Conservation (phyloP, 2,113 vertebrate species). For the Xiphophorus couchianus region DNA sequence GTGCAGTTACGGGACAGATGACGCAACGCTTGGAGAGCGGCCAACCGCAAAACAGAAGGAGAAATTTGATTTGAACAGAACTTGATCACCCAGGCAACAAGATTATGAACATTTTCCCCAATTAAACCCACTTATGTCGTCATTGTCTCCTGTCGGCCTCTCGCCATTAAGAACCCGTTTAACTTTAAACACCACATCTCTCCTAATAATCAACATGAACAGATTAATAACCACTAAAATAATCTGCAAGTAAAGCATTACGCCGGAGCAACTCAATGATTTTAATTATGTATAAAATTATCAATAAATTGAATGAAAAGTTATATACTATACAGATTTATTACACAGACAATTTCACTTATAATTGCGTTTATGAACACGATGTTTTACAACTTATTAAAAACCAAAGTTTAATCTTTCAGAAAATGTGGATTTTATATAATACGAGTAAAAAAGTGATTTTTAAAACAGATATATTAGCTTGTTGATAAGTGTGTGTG, state of each 20-base stretch:
- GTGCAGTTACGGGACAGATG: neutral
- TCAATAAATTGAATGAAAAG: neutral
- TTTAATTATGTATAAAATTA: neutral
- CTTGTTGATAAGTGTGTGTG: no score
- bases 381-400: neutral
- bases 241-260: neutral
- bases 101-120: conserved; percentile 27
- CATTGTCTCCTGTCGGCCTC: neutral
- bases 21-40: neutral
- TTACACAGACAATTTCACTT: neutral
- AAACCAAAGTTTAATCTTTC: neutral
- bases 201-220: neutral
- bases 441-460: no score
- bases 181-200: neutral
- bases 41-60: neutral
- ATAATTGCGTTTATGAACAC: neutral
- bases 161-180: neutral
- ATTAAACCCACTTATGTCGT: conserved; percentile 22
- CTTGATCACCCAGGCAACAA: conserved; percentile 38
- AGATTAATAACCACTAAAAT: neutral
- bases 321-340: neutral
- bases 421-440: no score
- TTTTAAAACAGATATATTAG: no score
- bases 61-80: conserved; percentile 47
- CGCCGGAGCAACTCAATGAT: neutral